Conservation (phyloP, 2,888 invertebrate genomes). For the Flexamia atlantica region DNA sequence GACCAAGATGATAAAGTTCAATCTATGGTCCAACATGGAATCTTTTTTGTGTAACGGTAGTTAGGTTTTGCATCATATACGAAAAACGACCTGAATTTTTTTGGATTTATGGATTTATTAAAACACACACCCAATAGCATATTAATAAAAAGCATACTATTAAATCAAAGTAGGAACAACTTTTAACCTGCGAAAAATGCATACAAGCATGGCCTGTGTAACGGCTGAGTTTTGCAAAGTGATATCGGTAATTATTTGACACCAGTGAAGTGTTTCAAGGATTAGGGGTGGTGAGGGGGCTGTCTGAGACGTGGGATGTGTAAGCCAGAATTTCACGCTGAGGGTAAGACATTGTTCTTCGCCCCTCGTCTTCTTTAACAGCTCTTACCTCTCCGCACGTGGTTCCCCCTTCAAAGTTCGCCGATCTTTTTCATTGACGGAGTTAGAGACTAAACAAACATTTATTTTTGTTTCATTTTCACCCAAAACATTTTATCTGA, state of each 20-base stretch:
- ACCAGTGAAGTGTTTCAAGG: constrained; percentile 32
- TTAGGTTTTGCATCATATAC: too few relatives aligned
- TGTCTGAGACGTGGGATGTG: constrained; percentile 39
- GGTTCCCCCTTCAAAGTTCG: constrained; percentile 36
- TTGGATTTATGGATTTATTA: too few relatives aligned
- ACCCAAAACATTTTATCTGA: too few relatives aligned
- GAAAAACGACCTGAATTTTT: too few relatives aligned
- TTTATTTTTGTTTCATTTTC: neutral
- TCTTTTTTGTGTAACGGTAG: too few relatives aligned
- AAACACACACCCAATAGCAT: too few relatives aligned
- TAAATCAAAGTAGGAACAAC: too few relatives aligned
- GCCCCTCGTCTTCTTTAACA: constrained; percentile 42
- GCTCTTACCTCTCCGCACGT: constrained; percentile 32
- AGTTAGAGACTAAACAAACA: constrained; percentile 14
- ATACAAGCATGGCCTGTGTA: too few relatives aligned
- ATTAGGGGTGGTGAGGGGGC: neutral
- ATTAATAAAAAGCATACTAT: too few relatives aligned
- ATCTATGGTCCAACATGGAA: too few relatives aligned
- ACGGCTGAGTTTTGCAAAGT: neutral
- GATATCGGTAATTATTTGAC: constrained; percentile 24
- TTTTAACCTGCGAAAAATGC: too few relatives aligned
- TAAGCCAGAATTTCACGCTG: constrained; percentile 37
- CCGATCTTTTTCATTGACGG: constrained; percentile 9
- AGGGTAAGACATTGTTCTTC: constrained; percentile 45
- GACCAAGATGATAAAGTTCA: too few relatives aligned